Base-by-base conservation (phyloP, 2,113 vertebrate species). In the Atlantisia rogersi region DNA sequence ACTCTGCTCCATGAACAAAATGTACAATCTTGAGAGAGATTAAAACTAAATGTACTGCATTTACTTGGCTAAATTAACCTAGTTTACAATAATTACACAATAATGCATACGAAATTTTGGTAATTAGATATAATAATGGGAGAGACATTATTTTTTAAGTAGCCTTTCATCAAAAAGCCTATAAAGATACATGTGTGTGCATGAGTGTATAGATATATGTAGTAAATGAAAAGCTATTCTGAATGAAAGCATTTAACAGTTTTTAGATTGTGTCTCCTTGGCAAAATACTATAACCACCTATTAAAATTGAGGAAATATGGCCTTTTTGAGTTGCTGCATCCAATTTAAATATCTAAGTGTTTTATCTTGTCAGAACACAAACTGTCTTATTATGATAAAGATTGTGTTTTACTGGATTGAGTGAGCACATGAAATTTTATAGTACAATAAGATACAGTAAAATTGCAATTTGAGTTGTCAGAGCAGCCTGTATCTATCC, bases 131-230 rank as follows among this genome's bases (percentile, higher is more conserved):
- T 10, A 68, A 46, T 37, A 62, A 58, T 55, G 64, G 11, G 17
- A 65, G 5, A 15, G 8, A 76, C 71, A 78, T 13, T 32, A 56
- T 73, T 82, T 50, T 44, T 48, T 76, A 69, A 68, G 10, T 6
- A 83, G 9, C 0, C 6, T 91, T 86, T 64, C 12, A 64, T 64
- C 9, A 17, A 4, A 76, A 68, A 64, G 10, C 1, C 58, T 60
- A 64, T 64, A 15, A 42, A 40, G 53, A 42, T 46, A 18, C 5
- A 6, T 14, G 3, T 32, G 1, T 32, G 1, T 20, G 1, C 11
- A 2, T 35, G 2, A 35, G 1, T 25, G 1, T 29, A 3, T 62
- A 31, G 13, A 32, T 5, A 31, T 14, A 55, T 5, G 15, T 1
- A 68, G 10, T 31, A 84, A 84, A 84, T 37, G 3, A 58, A 67